Conservation (phyloP, 2,113 vertebrate species). For the Falco punctatus region DNA sequence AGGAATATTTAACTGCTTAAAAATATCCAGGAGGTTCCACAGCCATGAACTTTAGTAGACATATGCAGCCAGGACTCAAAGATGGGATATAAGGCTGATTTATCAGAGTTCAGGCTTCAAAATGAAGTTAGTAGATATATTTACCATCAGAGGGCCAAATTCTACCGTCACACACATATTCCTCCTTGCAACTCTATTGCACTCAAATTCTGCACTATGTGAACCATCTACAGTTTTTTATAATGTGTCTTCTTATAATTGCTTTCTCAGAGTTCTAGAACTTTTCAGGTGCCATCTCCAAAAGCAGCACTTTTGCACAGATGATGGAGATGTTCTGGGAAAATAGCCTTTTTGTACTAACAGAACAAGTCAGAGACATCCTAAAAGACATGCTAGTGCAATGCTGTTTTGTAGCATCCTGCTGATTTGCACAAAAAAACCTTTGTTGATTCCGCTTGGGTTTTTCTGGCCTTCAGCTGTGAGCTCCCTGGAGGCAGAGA, state of each 20-base stretch:
- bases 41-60: neutral
- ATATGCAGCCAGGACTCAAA: neutral
- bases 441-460: neutral
- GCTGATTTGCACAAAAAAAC: neutral
- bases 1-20: constrained; percentile 10
- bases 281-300: neutral
- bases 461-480: constrained; percentile 21
- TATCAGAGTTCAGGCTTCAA: constrained; percentile 3
- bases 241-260: neutral
- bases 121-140: neutral
- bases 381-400: neutral
- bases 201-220: neutral
- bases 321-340: neutral
- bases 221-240: neutral
- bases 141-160: neutral
- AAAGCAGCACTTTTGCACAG: neutral
- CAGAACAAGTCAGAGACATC: neutral
- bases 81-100: neutral
- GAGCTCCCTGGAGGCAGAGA: neutral
- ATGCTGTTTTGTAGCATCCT: neutral
- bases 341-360: neutral
- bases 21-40: neutral
- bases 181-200: neutral
- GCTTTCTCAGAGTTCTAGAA: neutral
- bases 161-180: neutral